Evolutionary conservation across 2,888 invertebrate genomes (phyloP).

Genomic region (Eupithecia abbreviata): DNA sequence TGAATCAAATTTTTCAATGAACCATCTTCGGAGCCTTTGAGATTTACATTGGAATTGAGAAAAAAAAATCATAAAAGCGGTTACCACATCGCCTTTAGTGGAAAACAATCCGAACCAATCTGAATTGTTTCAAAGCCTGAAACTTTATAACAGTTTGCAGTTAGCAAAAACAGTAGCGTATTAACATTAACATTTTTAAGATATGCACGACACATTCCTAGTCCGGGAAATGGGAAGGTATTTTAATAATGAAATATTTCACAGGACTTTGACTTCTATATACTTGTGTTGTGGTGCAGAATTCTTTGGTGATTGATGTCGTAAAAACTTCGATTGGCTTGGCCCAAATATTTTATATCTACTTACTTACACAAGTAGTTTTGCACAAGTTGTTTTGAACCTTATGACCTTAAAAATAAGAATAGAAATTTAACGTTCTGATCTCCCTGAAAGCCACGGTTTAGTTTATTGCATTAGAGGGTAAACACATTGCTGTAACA

Average conservation of each 20-base stretch:
- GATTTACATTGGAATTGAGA: background rate
- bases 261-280: constrained; percentile 20
- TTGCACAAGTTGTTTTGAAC: background rate
- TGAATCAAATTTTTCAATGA: background rate
- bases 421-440: background rate
- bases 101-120: background rate
- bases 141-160: background rate
- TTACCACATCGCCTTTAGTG: background rate
- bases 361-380: background rate
- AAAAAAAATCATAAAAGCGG: background rate
- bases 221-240: constrained; percentile 8
- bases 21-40: background rate
- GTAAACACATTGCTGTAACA: too few relatives aligned
- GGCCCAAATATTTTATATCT: background rate
- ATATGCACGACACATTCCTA: constrained; percentile 20
- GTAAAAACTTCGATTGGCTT: background rate
- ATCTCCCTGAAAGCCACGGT: too few relatives aligned
- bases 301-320: constrained; percentile 4
- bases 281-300: background rate
- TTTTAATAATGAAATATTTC: constrained; percentile 24
- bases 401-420: background rate
- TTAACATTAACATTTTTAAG: constrained; percentile 19
- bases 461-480: too few relatives aligned
- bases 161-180: constrained; percentile 17
- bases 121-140: background rate